Conservation (phyloP, 2,113 vertebrate genomes). For the Crotalus tigris region DNA sequence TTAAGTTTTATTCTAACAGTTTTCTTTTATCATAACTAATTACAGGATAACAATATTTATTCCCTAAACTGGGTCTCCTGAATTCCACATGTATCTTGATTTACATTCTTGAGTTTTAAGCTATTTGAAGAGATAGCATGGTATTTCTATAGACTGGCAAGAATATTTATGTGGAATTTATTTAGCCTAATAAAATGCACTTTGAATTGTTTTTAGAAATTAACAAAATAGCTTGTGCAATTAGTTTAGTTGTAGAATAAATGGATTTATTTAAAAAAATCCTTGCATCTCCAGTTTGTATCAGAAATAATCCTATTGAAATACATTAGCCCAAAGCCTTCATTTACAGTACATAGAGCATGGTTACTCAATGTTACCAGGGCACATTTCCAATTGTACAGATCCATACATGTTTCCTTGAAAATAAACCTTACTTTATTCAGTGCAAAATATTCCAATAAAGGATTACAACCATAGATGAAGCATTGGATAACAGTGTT, state of each 20-base stretch:
- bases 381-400: not conserved
- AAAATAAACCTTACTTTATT: not conserved
- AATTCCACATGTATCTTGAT: not conserved
- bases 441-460: not conserved
- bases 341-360: not conserved
- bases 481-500: not conserved
- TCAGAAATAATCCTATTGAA: not conserved
- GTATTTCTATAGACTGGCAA: not conserved
- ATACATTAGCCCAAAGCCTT: not conserved
- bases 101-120: not conserved
- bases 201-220: not conserved
- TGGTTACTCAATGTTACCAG: not conserved
- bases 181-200: not conserved
- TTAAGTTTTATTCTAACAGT: not conserved
- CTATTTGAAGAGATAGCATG: not conserved
- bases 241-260: not conserved
- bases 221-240: not conserved
- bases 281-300: no score
- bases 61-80: not conserved
- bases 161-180: not conserved
- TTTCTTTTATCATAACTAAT: not conserved
- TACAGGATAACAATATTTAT: not conserved
- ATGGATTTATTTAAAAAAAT: not conserved
- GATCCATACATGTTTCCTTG: not conserved
- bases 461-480: not conserved